These are phyloP conservation scores for Solen grandis DNA, from an alignment of 1,140 invertebrate species.

Conservation along the genomic window DNA sequence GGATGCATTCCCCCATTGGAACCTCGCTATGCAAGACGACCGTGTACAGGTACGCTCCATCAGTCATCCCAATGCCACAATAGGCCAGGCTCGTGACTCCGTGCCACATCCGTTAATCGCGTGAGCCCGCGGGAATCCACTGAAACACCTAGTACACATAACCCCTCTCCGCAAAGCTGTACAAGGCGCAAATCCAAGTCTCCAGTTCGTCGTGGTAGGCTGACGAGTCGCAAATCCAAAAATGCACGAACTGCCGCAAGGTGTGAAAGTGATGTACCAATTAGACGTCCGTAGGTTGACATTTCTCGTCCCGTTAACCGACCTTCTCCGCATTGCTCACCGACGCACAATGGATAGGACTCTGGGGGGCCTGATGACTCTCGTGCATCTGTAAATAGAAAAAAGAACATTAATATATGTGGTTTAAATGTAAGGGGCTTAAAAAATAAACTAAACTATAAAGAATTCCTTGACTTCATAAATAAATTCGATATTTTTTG, in stretches of 20 bases:
- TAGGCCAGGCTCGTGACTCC: too few relatives aligned
- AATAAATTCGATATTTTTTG: slow-evolving; percentile 23
- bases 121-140: background rate
- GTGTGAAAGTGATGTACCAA: background rate
- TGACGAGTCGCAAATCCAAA: background rate
- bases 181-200: background rate
- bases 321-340: background rate
- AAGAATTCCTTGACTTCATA: slow-evolving; percentile 6
- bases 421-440: slow-evolving; percentile 22
- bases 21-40: slow-evolving; percentile 1
- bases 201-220: background rate
- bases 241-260: background rate
- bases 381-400: background rate
- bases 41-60: background rate
- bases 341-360: background rate
- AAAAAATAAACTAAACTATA: slow-evolving; percentile 14
- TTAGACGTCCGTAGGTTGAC: background rate
- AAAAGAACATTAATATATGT: slow-evolving; percentile 4
- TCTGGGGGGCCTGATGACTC: background rate
- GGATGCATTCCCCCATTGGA: slow-evolving; percentile 20
- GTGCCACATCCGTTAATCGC: background rate
- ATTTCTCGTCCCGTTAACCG: background rate
- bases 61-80: background rate
- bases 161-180: background rate
- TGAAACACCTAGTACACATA: background rate